Evolutionary conservation across 2,797 vertebrate genomes (phyloP).

Genomic region (Spheniscus humboldti): DNA sequence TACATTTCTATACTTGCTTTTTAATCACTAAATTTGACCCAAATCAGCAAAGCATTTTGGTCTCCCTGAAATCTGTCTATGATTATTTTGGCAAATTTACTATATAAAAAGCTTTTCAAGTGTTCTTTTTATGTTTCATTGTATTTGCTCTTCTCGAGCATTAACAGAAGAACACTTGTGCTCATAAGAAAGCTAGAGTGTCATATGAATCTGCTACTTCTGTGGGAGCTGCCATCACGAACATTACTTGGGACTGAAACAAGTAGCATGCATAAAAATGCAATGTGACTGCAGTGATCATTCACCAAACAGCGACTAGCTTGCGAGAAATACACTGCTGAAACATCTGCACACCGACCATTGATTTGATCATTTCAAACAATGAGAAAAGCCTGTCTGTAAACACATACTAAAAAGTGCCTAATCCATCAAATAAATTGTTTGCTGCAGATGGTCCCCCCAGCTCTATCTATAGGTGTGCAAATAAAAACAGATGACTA

Average conservation of each 20-base stretch:
- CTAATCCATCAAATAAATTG: conserved; percentile 20
- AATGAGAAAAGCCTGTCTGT: neutral
- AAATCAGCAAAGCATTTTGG: neutral
- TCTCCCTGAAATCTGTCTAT: neutral
- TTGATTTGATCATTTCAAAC: conserved; percentile 2
- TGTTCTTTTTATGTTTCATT: neutral
- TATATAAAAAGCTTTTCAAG: neutral
- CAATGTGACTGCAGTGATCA: neutral
- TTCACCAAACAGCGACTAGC: neutral
- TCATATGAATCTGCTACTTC: neutral
- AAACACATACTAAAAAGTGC: neutral
- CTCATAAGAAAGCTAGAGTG: neutral
- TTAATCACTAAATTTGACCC: neutral
- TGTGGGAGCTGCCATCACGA: neutral
- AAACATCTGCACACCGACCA: neutral
- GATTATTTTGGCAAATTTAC: neutral
- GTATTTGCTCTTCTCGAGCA: neutral
- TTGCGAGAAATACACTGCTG: neutral
- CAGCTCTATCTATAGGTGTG: neutral
- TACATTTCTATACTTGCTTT: neutral
- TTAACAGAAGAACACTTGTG: neutral
- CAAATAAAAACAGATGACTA: conserved; percentile 16
- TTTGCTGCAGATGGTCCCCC: neutral
- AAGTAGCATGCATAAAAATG: neutral
- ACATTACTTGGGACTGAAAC: neutral